Conservation (phyloP, 2,113 vertebrate species). For the Tupaia chinensis region DNA sequence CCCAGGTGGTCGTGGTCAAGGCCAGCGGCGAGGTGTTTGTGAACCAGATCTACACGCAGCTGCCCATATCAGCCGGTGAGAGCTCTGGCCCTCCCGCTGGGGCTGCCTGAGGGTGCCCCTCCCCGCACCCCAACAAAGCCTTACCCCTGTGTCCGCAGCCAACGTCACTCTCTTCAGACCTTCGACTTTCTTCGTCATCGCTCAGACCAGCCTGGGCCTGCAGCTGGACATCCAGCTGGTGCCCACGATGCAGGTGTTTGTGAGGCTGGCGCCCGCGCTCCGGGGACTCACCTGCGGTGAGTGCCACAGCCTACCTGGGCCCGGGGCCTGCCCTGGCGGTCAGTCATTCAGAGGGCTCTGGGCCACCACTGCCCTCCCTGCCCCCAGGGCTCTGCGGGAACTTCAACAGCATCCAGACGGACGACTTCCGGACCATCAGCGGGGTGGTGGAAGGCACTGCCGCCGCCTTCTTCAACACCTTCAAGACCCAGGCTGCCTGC, state of each 20-base stretch:
- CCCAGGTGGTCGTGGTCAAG: conserved; percentile 90
- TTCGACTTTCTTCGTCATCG: conserved; percentile 92
- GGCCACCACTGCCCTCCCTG: not conserved
- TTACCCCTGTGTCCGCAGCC: conserved; percentile 82
- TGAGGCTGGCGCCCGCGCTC: conserved; percentile 83
- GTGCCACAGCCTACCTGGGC: not conserved
- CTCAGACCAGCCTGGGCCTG: conserved; percentile 87
- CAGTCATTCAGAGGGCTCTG: fast-evolving
- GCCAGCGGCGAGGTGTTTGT: conserved; percentile 90
- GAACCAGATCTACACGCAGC: conserved; percentile 90
- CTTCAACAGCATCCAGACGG: conserved; percentile 90
- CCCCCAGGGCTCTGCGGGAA: conserved; percentile 76
- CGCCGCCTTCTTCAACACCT: conserved; percentile 91
- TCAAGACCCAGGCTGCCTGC: conserved; percentile 91
- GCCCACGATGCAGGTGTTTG: conserved; percentile 94
- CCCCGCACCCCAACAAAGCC: fast-evolving
- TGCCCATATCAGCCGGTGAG: conserved; percentile 92
- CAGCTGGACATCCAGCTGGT: conserved; percentile 91
- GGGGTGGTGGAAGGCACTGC: conserved; percentile 93
- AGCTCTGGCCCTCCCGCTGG: fast-evolving
- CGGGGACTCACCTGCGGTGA: conserved; percentile 92
- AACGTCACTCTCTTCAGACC: conserved; percentile 91
- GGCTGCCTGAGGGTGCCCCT: fast-evolving
- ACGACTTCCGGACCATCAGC: conserved; percentile 91
- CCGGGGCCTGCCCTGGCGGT: fast-evolving